phyloP scores from a whole-genome alignment of 2,113 vertebrate genomes.

The Furnarius figulus region DNA sequence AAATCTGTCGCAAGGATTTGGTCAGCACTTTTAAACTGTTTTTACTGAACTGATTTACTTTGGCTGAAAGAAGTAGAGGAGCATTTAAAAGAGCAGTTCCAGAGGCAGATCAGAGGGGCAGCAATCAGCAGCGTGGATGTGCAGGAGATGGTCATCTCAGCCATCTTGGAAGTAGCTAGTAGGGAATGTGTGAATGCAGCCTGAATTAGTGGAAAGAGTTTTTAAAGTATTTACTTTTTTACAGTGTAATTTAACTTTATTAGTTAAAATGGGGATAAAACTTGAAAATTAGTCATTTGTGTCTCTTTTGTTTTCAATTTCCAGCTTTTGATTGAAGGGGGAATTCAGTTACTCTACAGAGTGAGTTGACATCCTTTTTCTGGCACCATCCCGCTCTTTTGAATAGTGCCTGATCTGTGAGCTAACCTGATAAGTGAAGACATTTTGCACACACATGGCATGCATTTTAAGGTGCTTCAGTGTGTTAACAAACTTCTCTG shows the following conservation, averaged over 20 bases:
- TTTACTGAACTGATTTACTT: background rate
- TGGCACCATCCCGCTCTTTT: background rate
- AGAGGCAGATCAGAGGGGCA: background rate
- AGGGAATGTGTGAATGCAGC: background rate
- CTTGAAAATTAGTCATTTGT: background rate
- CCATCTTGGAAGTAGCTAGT: background rate
- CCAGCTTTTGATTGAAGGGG: background rate
- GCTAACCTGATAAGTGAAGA: slow-evolving; percentile 14
- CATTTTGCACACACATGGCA: background rate
- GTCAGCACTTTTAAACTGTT: background rate
- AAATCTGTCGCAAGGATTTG: background rate
- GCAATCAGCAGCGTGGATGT: background rate
- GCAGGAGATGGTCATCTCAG: background rate
- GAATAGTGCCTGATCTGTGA: background rate
- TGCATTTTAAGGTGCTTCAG: slow-evolving; percentile 4
- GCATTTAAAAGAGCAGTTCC: background rate
- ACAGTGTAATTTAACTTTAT: background rate
- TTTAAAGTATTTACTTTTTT: background rate
- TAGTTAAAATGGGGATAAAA: background rate
- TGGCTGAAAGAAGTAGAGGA: background rate
- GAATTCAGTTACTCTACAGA: background rate
- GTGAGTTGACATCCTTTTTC: background rate
- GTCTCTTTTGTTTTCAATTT: background rate
- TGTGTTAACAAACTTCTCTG: background rate
- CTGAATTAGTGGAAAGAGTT: background rate